Evolutionary conservation across 2,113 vertebrate species (phyloP), one percentile per base, ranked within the genome.

Genomic region (Gasterosteus aculeatus): DNA sequence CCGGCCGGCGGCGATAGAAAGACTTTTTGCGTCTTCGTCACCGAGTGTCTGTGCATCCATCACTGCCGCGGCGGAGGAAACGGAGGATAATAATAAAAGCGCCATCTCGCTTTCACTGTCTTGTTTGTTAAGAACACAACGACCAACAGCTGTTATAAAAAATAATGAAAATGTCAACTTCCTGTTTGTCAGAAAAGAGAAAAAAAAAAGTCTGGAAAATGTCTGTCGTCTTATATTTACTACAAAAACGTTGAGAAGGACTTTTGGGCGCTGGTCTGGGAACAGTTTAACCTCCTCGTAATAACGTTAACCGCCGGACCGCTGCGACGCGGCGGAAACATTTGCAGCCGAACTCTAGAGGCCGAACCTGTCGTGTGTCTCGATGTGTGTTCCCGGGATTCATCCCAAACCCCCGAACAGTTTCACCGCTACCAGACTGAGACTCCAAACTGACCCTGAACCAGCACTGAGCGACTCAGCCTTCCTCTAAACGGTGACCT

Each of bases 401-500:
- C 35, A 7, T 6, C 35, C 35, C 35, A 38, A 38, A 38, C 35
- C 35, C 35, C 35, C 35, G 6, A 38, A 73, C 73, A 64, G 75
- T 58, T 69, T 87, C 78, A 72, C 67, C 74, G 7, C 67, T 71
- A n/a, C 67, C 35, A n/a, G 59, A 60, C 71, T 57, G 72, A 61
- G 77, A 75, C 67, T 75, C 58, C 83, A 87, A 89, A 86, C 53
- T 44, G 80, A 80, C 80, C 81, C 82, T 67, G 46, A 65, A 90
- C 83, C 86, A 90, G 85, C 82, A 82, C 83, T 75, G 81, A 87
- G 80, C 82, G 81, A 80, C 59, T 42, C 77, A 63, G 81, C 82
- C 78, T 26, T 31, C 62, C 67, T 80, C 60, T 26, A 3, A 92
- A 89, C 91, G 91, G 89, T 92, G 88, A 67, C 85, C 79, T 83